Conservation (phyloP, 2,113 vertebrate genomes). For the Regulus satrapa region DNA sequence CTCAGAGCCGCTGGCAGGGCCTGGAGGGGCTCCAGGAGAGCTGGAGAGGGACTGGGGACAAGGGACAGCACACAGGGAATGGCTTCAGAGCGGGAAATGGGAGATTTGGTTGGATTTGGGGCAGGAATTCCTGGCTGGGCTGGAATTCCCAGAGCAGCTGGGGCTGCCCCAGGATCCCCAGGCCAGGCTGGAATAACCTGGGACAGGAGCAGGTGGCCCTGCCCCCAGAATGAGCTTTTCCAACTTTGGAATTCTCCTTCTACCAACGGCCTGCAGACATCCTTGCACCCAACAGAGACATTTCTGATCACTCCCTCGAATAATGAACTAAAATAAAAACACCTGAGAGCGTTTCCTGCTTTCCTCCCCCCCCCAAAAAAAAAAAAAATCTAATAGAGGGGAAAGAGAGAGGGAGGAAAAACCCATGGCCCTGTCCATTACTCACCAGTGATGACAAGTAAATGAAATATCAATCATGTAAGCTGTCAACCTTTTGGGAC, state of each 20-base stretch:
- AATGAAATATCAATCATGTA: constrained; percentile 83
- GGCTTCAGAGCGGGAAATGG: fast-evolving
- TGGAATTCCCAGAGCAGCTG: neutral
- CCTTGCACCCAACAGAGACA: neutral
- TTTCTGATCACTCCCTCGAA: neutral
- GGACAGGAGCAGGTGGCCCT: fast-evolving
- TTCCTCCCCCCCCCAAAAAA: neutral
- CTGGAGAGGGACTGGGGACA: neutral
- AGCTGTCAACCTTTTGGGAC: constrained; percentile 82
- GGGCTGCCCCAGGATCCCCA: neutral
- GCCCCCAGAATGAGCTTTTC: neutral
- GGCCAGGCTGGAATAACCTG: neutral
- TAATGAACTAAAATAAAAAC: neutral
- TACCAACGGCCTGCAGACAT: neutral
- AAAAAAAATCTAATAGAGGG: fast-evolving
- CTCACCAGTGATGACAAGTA: constrained; percentile 78
- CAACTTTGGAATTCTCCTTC: neutral
- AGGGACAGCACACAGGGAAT: neutral
- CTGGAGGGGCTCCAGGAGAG: neutral
- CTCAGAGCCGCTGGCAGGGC: neutral
- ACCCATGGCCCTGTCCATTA: constrained; percentile 64
- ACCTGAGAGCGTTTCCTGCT: neutral
- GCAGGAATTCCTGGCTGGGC: neutral
- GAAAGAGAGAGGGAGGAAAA: neutral
- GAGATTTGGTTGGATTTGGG: fast-evolving